Percentiles rank a stretch among this genome's conserved stretches.
These are phyloP conservation scores for Argyrosomus japonicus DNA, from an alignment of 2,113 vertebrate genomes.

Conservation along the genomic window DNA sequence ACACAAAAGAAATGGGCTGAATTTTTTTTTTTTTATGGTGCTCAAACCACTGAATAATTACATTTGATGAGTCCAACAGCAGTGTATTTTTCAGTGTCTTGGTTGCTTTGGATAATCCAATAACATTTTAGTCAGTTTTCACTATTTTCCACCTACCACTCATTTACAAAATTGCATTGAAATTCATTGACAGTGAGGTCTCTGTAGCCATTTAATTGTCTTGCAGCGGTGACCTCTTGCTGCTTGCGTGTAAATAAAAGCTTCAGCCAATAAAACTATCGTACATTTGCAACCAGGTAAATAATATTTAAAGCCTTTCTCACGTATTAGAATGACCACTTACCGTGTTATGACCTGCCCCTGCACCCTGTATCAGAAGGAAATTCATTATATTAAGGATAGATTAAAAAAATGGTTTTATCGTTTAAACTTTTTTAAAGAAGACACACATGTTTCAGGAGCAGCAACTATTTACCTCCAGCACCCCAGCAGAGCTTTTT, in stretches of 20 bases:
- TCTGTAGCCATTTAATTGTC: conserved; percentile 12
- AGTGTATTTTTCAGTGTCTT: not conserved
- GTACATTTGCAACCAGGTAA: not conserved
- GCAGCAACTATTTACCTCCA: not conserved
- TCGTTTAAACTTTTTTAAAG: no score
- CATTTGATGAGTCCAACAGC: not conserved
- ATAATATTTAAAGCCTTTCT: not conserved
- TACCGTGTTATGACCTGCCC: not conserved
- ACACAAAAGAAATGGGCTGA: not conserved
- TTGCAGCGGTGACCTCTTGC: conserved; percentile 13
- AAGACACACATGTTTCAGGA: not conserved
- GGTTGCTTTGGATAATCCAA: not conserved
- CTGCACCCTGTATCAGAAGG: not conserved
- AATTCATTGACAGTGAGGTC: not conserved
- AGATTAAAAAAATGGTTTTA: not conserved
- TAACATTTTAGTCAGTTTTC: not conserved
- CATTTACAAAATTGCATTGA: not conserved
- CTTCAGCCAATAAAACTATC: conserved; percentile 24
- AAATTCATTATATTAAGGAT: not conserved
- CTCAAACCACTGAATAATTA: not conserved
- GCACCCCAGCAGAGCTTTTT: not conserved
- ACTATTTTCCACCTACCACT: not conserved
- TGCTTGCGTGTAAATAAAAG: conserved; percentile 12
- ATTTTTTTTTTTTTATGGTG: not conserved
- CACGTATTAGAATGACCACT: not conserved